Evolutionary conservation across 2,113 vertebrate species (phyloP).

Genomic region (Cyprinodon tularosa): DNA sequence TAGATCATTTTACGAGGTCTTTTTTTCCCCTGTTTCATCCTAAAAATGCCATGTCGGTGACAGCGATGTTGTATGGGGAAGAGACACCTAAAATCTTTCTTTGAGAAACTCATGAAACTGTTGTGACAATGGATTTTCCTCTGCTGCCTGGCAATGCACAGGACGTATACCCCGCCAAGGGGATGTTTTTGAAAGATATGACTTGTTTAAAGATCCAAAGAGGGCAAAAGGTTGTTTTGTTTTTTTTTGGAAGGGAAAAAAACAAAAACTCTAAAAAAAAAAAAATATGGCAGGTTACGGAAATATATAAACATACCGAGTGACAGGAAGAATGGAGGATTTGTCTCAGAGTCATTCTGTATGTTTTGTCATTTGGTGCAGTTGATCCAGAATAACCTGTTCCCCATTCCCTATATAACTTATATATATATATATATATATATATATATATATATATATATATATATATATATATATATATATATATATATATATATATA

Average conservation of each 20-base stretch:
- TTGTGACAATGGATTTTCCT: slow-evolving; percentile 46
- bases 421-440: no score
- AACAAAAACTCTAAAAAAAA: slow-evolving; percentile 22
- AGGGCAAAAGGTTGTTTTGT: neutral
- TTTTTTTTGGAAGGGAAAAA: slow-evolving; percentile 2
- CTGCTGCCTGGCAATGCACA: slow-evolving; percentile 32
- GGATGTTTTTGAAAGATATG: slow-evolving; percentile 44
- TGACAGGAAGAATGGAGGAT: slow-evolving; percentile 22
- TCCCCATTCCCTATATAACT: slow-evolving; percentile 15
- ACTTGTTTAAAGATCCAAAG: slow-evolving; percentile 36
- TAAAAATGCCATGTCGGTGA: slow-evolving; percentile 54
- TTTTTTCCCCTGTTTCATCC: slow-evolving; percentile 52
- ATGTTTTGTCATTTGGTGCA: slow-evolving; percentile 27
- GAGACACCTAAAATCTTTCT: slow-evolving; percentile 33
- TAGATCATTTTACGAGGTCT: slow-evolving; percentile 47
- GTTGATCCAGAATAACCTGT: slow-evolving; percentile 29
- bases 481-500: no score
- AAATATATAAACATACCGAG: slow-evolving; percentile 36
- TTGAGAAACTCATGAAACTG: slow-evolving; percentile 36
- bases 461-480: no score
- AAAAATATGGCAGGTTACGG: slow-evolving; percentile 29
- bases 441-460: no score
- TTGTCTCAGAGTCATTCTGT: slow-evolving; percentile 37
- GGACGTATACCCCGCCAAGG: slow-evolving; percentile 15
- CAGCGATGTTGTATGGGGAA: slow-evolving; percentile 38